These are phyloP conservation scores for Perca fluviatilis DNA, from an alignment of 2,113 vertebrate species.

Conservation along the genomic window DNA sequence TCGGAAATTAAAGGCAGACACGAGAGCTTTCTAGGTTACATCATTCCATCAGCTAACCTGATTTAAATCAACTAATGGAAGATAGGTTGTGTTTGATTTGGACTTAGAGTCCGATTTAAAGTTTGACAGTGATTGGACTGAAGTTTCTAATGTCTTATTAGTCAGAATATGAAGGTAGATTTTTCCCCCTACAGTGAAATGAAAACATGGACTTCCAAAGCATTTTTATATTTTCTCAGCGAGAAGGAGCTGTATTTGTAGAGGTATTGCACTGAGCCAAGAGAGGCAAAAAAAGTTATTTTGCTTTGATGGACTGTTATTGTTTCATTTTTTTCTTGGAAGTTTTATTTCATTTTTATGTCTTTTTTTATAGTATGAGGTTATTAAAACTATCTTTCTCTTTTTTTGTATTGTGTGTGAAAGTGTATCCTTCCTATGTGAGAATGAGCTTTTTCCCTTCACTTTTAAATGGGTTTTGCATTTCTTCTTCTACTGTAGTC, in stretches of 20 bases:
- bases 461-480: slow-evolving; percentile 12
- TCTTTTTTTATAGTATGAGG: not conserved
- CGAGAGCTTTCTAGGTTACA: not conserved
- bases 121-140: not conserved
- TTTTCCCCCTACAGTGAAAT: not conserved
- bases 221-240: slow-evolving; percentile 28
- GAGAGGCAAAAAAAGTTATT: slow-evolving; percentile 1
- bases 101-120: not conserved
- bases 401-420: not conserved
- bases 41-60: not conserved
- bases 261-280: slow-evolving; percentile 14
- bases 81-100: not conserved
- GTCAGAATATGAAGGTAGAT: not conserved
- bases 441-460: not conserved
- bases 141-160: not conserved
- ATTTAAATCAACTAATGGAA: not conserved
- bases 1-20: slow-evolving; percentile 29
- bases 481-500: not conserved
- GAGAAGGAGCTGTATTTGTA: not conserved
- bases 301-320: slow-evolving; percentile 20
- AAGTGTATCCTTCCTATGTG: slow-evolving; percentile 1
- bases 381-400: slow-evolving; percentile 31
- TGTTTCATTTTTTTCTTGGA: not conserved
- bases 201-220: not conserved
- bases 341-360: slow-evolving; percentile 24